Conservation (phyloP, 1,140 invertebrate species). For the Brachionus angularis region DNA sequence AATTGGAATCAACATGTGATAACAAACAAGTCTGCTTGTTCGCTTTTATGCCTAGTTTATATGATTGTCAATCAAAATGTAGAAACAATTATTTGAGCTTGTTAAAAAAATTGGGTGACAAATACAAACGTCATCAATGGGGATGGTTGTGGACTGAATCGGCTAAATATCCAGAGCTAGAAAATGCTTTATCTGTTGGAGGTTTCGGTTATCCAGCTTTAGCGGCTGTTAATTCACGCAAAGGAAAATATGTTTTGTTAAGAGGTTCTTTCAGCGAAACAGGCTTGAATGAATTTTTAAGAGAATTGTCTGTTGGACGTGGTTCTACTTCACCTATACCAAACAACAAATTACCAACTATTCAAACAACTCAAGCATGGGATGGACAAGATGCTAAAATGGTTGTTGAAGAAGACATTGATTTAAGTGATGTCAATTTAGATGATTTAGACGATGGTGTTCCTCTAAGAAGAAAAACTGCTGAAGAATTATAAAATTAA, state of each 20-base stretch:
- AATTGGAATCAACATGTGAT: conserved; percentile 72
- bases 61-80: conserved; percentile 92
- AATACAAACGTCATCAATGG: conserved; percentile 93
- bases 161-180: conserved; percentile 73
- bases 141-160: conserved; percentile 95
- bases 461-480: conserved; percentile 23
- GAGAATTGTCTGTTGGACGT: conserved; percentile 57
- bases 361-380: conserved; percentile 10
- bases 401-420: conserved; percentile 34
- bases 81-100: conserved; percentile 79
- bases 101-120: conserved; percentile 74
- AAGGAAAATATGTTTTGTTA: conserved; percentile 90
- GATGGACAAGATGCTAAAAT: conserved; percentile 43
- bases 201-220: conserved; percentile 74
- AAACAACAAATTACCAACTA: conserved; percentile 22
- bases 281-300: conserved; percentile 89
- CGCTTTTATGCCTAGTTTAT: conserved; percentile 87
- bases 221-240: conserved; percentile 90
- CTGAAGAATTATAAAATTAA: conserved; percentile 9
- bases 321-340: neutral
- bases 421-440: conserved; percentile 37
- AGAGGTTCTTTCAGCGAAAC: conserved; percentile 87
- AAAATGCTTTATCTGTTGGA: conserved; percentile 85
- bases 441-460: conserved; percentile 41
- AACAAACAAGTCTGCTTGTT: conserved; percentile 85